phyloP scores from a whole-genome alignment of 2,797 vertebrate species.

The Enteromius argenteus region DNA sequence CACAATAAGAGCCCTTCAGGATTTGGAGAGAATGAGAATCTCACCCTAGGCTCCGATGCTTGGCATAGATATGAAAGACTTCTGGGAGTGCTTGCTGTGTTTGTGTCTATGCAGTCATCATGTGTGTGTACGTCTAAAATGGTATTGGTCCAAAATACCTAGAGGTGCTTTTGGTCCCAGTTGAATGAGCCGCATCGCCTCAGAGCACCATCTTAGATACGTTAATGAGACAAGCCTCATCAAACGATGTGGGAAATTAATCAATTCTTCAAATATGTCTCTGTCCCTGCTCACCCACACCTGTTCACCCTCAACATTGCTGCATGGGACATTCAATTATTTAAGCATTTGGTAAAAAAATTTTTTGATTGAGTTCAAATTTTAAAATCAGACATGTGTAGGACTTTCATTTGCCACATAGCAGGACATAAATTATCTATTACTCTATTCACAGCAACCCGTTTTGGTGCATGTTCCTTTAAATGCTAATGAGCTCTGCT shows the following conservation, averaged over 20 bases:
- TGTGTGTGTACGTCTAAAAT: slow-evolving; percentile 29
- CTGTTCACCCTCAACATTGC: slow-evolving; percentile 57
- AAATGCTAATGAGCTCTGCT: no score
- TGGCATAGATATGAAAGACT: slow-evolving; percentile 77
- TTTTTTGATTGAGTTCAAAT: background rate
- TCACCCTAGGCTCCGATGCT: slow-evolving; percentile 73
- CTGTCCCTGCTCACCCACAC: slow-evolving; percentile 52
- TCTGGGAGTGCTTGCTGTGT: slow-evolving; percentile 56
- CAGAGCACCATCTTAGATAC: slow-evolving; percentile 56
- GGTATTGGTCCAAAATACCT: slow-evolving; percentile 61
- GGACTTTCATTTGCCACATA: background rate
- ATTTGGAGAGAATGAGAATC: slow-evolving; percentile 63
- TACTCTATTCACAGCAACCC: background rate
- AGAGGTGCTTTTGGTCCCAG: slow-evolving; percentile 75
- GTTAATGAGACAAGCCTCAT: slow-evolving; percentile 79
- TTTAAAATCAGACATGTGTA: background rate
- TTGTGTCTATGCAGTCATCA: slow-evolving; percentile 53
- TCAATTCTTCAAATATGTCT: slow-evolving; percentile 69
- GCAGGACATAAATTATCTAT: background rate
- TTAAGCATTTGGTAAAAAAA: slow-evolving; percentile 35
- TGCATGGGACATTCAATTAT: slow-evolving; percentile 48
- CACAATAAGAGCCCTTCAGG: slow-evolving; percentile 76
- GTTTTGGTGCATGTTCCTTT: background rate
- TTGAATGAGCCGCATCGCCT: slow-evolving; percentile 65
- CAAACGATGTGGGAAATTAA: slow-evolving; percentile 76